Evolutionary conservation across 2,113 vertebrate genomes (phyloP).

Genomic region (Cairina moschata): DNA sequence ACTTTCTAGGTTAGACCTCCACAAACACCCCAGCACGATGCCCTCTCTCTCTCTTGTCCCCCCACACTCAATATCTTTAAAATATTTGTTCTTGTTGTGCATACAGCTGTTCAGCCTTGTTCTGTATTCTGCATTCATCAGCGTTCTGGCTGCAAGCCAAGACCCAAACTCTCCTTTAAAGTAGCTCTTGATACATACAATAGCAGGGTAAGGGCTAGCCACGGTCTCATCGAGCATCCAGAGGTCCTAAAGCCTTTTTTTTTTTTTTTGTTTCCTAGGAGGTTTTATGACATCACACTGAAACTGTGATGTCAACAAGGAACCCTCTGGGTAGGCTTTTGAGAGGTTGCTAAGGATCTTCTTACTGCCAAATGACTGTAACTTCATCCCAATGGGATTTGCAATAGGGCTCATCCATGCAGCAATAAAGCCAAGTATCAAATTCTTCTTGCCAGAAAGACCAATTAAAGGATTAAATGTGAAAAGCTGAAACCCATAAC

Average conservation of each 20-base stretch:
- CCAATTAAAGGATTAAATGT: slow-evolving; percentile 73
- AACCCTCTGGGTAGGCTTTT: slow-evolving; percentile 42
- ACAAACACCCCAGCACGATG: background rate
- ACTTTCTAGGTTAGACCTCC: background rate
- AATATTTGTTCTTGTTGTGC: background rate
- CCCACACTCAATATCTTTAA: background rate
- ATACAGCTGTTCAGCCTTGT: background rate
- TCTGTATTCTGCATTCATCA: background rate
- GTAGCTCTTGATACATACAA: background rate
- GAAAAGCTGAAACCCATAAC: slow-evolving; percentile 57
- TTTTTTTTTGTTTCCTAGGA: background rate
- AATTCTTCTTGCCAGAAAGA: slow-evolving; percentile 70
- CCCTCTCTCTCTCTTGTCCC: background rate
- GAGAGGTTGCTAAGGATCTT: slow-evolving; percentile 31
- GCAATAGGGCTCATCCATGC: slow-evolving; percentile 32
- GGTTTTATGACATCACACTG: slow-evolving; percentile 35
- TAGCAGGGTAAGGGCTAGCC: background rate
- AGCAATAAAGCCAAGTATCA: slow-evolving; percentile 47
- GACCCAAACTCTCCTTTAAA: background rate
- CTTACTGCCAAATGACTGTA: slow-evolving; percentile 53
- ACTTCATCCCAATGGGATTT: slow-evolving; percentile 51
- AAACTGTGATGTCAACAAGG: slow-evolving; percentile 41
- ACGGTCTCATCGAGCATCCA: background rate
- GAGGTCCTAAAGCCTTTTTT: background rate
- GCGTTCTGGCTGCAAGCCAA: background rate